A percentile compares a stretch with the other conserved stretches of the same genome.
Evolutionary conservation across 2,888 invertebrate species (phyloP).

Genomic region (Mongoloraphidia duomilia): DNA sequence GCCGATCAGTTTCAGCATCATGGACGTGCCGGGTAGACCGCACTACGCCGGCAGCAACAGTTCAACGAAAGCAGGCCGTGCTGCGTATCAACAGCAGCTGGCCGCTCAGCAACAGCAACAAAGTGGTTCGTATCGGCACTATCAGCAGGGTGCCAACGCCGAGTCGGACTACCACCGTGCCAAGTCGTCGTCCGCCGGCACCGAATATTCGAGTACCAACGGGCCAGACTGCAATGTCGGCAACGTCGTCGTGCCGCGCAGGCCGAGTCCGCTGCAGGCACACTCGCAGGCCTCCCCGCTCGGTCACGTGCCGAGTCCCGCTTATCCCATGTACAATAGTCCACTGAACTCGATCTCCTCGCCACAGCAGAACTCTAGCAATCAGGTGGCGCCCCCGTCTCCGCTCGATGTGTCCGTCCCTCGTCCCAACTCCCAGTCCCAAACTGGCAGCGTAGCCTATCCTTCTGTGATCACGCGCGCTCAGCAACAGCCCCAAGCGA

Average conservation of each 20-base stretch:
- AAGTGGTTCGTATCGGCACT: conserved; percentile 42
- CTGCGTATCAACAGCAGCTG: conserved; percentile 36
- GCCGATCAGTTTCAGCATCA: conserved; percentile 61
- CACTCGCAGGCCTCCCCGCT: conserved; percentile 59
- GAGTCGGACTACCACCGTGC: conserved; percentile 48
- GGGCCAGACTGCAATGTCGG: conserved; percentile 42
- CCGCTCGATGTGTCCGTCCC: conserved; percentile 56
- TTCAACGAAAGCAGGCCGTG: conserved; percentile 35
- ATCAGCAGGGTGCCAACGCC: conserved; percentile 41
- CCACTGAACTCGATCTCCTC: conserved; percentile 65
- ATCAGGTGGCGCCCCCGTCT: conserved; percentile 46
- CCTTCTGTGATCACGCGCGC: conserved; percentile 72
- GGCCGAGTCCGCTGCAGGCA: conserved; percentile 52
- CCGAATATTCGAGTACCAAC: conserved; percentile 26
- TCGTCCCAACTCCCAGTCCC: conserved; percentile 42
- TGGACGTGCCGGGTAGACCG: conserved; percentile 51
- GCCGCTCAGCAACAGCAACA: conserved; percentile 26
- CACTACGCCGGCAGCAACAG: conserved; percentile 43
- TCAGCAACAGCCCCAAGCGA: conserved; percentile 20
- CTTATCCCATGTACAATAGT: conserved; percentile 74
- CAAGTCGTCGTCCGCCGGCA: conserved; percentile 45
- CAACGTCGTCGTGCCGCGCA: conserved; percentile 43
- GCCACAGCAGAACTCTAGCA: conserved; percentile 49
- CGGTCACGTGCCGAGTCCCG: conserved; percentile 62
- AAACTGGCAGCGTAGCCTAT: conserved; percentile 50